phyloP scores from a whole-genome alignment of 1,140 invertebrate species.

The Drosophila mayri region DNA sequence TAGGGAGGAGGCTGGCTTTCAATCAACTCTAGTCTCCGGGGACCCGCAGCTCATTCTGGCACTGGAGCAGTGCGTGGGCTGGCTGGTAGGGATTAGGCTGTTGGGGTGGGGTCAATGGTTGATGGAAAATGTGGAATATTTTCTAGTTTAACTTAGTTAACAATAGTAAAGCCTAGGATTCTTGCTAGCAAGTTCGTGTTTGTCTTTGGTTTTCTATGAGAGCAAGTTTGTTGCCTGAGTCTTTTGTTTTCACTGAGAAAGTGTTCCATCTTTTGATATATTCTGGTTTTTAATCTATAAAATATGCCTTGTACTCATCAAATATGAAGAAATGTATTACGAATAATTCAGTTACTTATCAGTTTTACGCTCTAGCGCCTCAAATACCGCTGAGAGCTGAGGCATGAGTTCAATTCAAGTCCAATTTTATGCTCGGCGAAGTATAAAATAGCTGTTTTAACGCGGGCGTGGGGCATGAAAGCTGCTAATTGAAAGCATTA shows the following conservation, averaged over 20 bases:
- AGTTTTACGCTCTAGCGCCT: slow-evolving; percentile 33
- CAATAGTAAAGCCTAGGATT: too few species aligned
- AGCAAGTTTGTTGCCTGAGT: slow-evolving; percentile 21
- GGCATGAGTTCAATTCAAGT: slow-evolving; percentile 15
- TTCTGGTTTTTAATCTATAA: not conserved
- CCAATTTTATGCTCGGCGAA: slow-evolving; percentile 65
- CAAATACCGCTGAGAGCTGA: not conserved
- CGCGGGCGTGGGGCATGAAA: slow-evolving; percentile 17
- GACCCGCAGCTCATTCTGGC: slow-evolving; percentile 6
- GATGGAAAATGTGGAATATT: not conserved
- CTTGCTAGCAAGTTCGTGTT: slow-evolving; percentile 3
- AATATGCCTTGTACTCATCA: not conserved
- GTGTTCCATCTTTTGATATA: too few species aligned
- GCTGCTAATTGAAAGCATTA: slow-evolving; percentile 44
- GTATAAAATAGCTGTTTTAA: slow-evolving; percentile 57
- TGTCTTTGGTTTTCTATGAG: not conserved
- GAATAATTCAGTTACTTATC: slow-evolving; percentile 1
- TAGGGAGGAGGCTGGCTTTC: slow-evolving; percentile 27
- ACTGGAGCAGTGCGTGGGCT: slow-evolving; percentile 7
- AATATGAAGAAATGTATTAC: not conserved
- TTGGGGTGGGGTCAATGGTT: not conserved
- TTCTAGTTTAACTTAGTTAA: not conserved
- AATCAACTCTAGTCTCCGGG: slow-evolving; percentile 37
- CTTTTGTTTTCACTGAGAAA: not conserved
- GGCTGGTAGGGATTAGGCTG: not conserved